Evolutionary conservation across 2,888 invertebrate species (phyloP), one percentile per base, ranked within the genome.

Genomic region (Steromphala cineraria): DNA sequence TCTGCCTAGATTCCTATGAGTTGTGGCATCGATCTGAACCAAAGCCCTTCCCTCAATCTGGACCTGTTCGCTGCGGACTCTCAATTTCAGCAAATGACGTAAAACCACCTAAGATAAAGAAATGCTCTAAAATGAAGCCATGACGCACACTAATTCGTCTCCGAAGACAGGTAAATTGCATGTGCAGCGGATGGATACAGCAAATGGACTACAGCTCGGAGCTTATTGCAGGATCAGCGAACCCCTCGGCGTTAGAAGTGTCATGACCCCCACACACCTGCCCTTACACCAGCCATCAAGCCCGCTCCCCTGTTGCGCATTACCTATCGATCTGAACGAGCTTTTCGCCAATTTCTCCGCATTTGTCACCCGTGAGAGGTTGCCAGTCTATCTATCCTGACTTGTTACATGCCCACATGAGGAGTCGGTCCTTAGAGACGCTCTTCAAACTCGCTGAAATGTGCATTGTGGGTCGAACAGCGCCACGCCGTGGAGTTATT

Each of bases 111-210:
- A n/a, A 62, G 62, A 62, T 62, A 13, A 28, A 15, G 62, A 62
- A 62, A 62, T 17, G 24, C 62, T 62, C 28, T 62, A 13, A 62
- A 62, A 62, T 62, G 13, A 28, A 24, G 24, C n/a, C 62, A 62
- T 62, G 28, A 21, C 62, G 24, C 28, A 28, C 62, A 28, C 28
- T 62, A 62, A 62, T 62, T 62, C 28, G 62, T 62, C 62, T 62
- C 62, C 10, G 24, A 62, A 62, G 62, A 62, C 62, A 62, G 62
- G 62, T 62, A 24, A 62, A 62, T 62, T 62, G 62, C 62, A 62
- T n/a, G 62, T 62, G 62, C 28, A 28, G 21, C 17, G 24, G 24
- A 17, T 7, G 15, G 15, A 28, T n/a, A 62, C 62, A 28, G 24
- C 4, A 62, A 21, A 62, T 24, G 28, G 62, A 13, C 21, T 2